These are phyloP conservation scores for Apostichopus parvimensis DNA, from an alignment of 35 echinoderm and acorn worm species.

Conservation along the genomic window DNA sequence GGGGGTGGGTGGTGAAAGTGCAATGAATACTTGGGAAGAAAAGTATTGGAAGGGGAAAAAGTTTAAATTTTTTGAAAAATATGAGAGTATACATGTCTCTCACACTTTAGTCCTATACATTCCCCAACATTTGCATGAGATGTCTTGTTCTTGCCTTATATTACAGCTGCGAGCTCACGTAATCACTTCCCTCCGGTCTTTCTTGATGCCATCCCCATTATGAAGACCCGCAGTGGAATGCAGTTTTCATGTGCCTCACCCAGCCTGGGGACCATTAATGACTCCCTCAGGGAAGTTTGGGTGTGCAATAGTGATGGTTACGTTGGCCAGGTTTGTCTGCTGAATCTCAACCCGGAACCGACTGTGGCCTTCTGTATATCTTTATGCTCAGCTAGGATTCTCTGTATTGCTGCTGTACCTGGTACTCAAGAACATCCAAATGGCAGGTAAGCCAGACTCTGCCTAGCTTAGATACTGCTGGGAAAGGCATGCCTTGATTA, in stretches of 20 bases:
- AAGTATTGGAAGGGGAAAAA: too few species aligned
- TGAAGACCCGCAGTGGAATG: slow-evolving; percentile 98
- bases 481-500: too few species aligned
- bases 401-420: slow-evolving; percentile 92
- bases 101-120: too few species aligned
- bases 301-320: slow-evolving; percentile 98
- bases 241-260: slow-evolving; percentile 97
- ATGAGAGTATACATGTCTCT: too few species aligned
- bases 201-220: slow-evolving; percentile 96
- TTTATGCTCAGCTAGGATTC: slow-evolving; percentile 84
- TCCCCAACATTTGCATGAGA: too few species aligned
- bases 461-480: too few species aligned
- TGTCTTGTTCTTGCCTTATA: neutral
- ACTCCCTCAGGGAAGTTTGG: slow-evolving; percentile 87
- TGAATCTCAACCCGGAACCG: slow-evolving; percentile 91
- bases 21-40: too few species aligned
- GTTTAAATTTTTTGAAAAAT: too few species aligned
- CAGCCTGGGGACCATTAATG: slow-evolving; percentile 78
- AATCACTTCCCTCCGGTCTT: slow-evolving; percentile 93
- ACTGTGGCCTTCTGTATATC: slow-evolving; percentile 95
- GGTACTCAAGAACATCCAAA: slow-evolving; percentile 66
- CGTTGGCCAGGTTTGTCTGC: slow-evolving; percentile 94
- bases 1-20: too few species aligned
- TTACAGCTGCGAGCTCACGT: slow-evolving; percentile 81
- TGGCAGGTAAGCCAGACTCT: slow-evolving; percentile 30